Base-by-base conservation (phyloP, 2,797 vertebrate genomes). In the Sebastes matsubarae region DNA sequence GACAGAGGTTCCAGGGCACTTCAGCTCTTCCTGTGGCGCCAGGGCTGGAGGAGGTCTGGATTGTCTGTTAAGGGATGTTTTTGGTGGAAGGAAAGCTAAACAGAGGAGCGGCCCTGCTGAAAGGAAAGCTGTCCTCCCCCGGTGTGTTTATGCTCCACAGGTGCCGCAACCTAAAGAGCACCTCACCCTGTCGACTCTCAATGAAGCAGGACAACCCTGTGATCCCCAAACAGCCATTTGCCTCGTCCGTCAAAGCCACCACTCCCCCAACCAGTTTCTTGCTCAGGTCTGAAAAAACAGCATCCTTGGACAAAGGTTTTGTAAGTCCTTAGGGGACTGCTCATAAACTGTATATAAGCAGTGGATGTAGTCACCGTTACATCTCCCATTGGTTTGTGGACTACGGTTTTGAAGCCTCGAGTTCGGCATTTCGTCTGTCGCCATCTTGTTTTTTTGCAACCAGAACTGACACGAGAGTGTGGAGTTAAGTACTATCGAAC, bases 61-160 rank as follows among this genome's bases (percentile, higher is more conserved):
- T 94, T 94, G 92, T 93, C 90, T 94, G 89, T 89, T 85, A 87
- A 68, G 90, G 93, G 92, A 94, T 94, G 92, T 95, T 93, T 93
- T 90, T 70, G 86, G 88, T 91, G 76, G 83, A 90, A 90, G 87
- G 86, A 91, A 94, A 90, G 85, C 88, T 88, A 94, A 94, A 94
- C 89, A 93, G 84, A 87, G 84, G 84, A 86, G 80, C 52, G 63
- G 82, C 65, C 74, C 59, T 6, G 75, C 88, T 92, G 89, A 91
- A 94, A 93, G 91, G 88, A 93, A 92, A 88, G 82, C 86, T 91
- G 84, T 82, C 87, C 84, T 75, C 68, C 82, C 78, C 82, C 72
- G 72, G 68, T 93, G 89, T 94, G 89, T 94, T 93, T 94, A 93
- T 78, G 77, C 91, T 92, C 86, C 88, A 91, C 88, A 94, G 93